Evolutionary conservation across 2,888 invertebrate species (phyloP).

Genomic region (Lingula anatina): DNA sequence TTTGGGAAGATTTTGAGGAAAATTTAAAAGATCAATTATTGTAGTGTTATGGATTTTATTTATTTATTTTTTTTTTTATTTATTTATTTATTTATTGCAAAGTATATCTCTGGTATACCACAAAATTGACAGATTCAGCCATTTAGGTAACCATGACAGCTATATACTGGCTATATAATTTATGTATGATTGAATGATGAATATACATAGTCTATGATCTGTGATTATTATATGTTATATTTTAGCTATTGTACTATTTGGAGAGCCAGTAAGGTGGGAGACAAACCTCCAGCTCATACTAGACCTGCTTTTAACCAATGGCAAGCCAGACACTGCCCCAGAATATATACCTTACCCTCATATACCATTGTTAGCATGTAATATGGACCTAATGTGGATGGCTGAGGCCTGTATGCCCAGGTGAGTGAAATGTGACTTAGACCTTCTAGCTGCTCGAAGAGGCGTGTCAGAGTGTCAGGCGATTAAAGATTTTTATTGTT

Average conservation of each 20-base stretch:
- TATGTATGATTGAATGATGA: no score
- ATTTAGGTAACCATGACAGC: no score
- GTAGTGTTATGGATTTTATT: no score
- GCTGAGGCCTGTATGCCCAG: constrained; percentile 63
- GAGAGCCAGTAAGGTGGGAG: constrained; percentile 66
- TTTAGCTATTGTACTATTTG: constrained; percentile 60
- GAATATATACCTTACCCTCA: constrained; percentile 58
- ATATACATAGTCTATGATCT: no score
- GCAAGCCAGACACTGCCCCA: constrained; percentile 53
- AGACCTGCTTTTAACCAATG: constrained; percentile 62
- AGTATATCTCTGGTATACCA: no score
- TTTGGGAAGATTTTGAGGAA: no score
- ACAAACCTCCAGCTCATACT: constrained; percentile 62
- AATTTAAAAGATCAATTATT: no score
- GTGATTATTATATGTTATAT: no score
- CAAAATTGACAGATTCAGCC: no score
- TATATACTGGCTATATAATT: no score
- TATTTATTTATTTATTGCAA: no score
- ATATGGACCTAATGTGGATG: constrained; percentile 66
- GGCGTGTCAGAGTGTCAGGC: background rate
- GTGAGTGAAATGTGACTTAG: constrained; percentile 36
- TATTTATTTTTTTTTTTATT: background rate
- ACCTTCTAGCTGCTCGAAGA: no score
- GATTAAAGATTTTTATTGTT: background rate
- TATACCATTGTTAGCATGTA: constrained; percentile 64